Evolutionary conservation across 2,888 invertebrate genomes (phyloP), one percentile per base, ranked within the genome.

Genomic region (Microctonus hyperodae): DNA sequence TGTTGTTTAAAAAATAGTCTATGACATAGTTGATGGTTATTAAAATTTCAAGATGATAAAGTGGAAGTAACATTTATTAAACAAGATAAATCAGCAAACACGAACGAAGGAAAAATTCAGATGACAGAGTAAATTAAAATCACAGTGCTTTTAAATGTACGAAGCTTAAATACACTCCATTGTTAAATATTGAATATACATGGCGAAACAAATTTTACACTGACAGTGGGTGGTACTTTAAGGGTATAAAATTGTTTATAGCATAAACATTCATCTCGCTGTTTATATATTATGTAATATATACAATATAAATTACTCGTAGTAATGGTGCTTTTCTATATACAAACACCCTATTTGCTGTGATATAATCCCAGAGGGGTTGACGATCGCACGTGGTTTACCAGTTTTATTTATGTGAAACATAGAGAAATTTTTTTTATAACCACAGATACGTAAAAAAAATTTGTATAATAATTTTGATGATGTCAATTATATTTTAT

Each of bases 11-110:
- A 48, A 55, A 31, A 31, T 48, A 57, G 31, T 53, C 37, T 50
- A 50, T 1, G 77, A 77, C 66, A 74, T 71, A 35, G 68, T 69
- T 70, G 64, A 57, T 68, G 67, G 37, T 71, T 73, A 69, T 75
- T 75, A 57, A 75, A 75, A 62, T 76, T 75, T 60, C 74, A 74
- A 65, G 69, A 69, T 65, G 48, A 28, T 10, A 31, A 11, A 55
- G 37, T 31, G 28, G 6, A 56, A n/a, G 33, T 10, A 23, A 50
- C n/a, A 37, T 37, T 13, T n/a, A n/a, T n/a, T n/a, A n/a, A n/a
- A n/a, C n/a, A n/a, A n/a, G n/a, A n/a, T n/a, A n/a, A n/a, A n/a
- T n/a, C n/a, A n/a, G n/a, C n/a, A n/a, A n/a, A n/a, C n/a, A n/a
- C n/a, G n/a, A n/a, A n/a, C n/a, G n/a, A n/a, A n/a, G n/a, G n/a